Evolutionary conservation across 1,140 invertebrate species (phyloP).

Genomic region (Melanaphis sacchari): DNA sequence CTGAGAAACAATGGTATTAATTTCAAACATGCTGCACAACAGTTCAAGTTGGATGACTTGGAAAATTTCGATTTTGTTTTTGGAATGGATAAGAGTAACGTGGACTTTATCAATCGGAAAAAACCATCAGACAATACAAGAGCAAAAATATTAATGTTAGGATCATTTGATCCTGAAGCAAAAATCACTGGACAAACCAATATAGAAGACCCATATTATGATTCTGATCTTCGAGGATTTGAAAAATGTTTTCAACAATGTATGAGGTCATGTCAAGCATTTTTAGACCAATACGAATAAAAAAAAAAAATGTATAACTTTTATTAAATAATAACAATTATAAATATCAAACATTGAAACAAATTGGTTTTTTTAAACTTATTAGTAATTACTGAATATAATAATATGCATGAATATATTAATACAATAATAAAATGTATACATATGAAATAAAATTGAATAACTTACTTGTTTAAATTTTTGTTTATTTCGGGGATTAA

Average conservation of each 20-base stretch:
- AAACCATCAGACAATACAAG: conserved; percentile 66
- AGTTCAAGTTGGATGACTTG: conserved; percentile 78
- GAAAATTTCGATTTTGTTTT: conserved; percentile 84
- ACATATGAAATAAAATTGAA: neutral
- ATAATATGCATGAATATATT: neutral
- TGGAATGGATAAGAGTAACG: conserved; percentile 89
- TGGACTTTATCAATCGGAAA: conserved; percentile 71
- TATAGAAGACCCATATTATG: conserved; percentile 90
- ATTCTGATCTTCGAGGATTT: conserved; percentile 70
- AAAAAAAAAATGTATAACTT: neutral
- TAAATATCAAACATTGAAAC: neutral
- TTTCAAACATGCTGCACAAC: conserved; percentile 74
- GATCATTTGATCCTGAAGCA: conserved; percentile 80
- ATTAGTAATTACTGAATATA: neutral
- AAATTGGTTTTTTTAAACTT: neutral
- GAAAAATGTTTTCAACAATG: conserved; percentile 78
- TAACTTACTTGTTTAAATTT: neutral
- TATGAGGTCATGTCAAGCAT: conserved; percentile 71
- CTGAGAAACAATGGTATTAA: conserved; percentile 76
- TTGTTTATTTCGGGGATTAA: conserved; percentile 66
- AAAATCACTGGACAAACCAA: conserved; percentile 77
- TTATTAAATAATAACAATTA: neutral
- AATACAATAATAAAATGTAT: neutral
- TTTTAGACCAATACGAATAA: conserved; percentile 66
- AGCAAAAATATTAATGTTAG: conserved; percentile 79